phyloP scores from a whole-genome alignment of 2,113 vertebrate species.

The Cololabis saira region DNA sequence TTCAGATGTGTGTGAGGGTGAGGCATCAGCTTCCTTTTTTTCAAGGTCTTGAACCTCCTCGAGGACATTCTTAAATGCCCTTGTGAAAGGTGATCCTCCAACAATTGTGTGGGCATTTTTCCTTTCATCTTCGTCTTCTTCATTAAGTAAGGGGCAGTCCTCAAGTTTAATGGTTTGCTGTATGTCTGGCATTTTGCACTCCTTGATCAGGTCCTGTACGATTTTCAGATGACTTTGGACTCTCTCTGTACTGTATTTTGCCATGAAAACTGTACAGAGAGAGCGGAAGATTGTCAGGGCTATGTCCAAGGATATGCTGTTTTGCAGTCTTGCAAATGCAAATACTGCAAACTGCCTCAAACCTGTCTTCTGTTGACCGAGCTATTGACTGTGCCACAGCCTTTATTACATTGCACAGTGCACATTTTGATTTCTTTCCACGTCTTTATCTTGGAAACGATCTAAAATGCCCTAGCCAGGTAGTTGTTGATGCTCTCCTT shows the following conservation, averaged over 20 bases:
- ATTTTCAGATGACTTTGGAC: neutral
- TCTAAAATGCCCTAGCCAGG: no score
- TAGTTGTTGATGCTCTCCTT: no score
- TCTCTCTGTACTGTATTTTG: conserved; percentile 9
- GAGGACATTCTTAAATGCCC: conserved; percentile 1
- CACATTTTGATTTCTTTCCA: conserved; percentile 13
- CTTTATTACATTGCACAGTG: conserved; percentile 19
- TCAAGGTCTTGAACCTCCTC: no score
- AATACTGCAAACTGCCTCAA: conserved; percentile 18
- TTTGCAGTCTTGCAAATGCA: conserved; percentile 33
- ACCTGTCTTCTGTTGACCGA: conserved; percentile 15
- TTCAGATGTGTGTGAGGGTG: no score
- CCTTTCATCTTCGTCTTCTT: conserved; percentile 8
- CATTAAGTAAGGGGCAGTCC: neutral
- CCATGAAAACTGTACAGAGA: neutral
- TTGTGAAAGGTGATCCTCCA: conserved; percentile 26
- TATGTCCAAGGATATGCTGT: neutral
- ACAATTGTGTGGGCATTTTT: conserved; percentile 5
- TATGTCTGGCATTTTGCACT: neutral
- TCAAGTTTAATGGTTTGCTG: neutral
- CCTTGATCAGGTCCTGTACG: conserved; percentile 3
- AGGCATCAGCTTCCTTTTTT: no score
- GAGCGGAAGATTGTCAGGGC: conserved; percentile 9
- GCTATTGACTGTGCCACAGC: conserved; percentile 3
- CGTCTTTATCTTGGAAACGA: neutral